Base-by-base conservation (phyloP, 2,113 vertebrate species). In the Mobula birostris region DNA sequence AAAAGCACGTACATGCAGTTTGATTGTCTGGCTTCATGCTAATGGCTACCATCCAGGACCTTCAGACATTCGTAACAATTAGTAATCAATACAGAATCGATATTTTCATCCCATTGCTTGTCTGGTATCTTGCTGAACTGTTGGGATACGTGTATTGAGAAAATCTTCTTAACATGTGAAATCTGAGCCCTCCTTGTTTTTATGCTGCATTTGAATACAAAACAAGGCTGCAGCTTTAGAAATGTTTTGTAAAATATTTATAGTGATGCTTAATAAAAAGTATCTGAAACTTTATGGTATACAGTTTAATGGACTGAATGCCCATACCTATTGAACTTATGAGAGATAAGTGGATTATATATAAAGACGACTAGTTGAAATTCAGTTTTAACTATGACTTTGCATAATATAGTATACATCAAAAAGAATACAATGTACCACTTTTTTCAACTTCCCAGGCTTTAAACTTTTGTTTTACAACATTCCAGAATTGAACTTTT, bases 51-150 rank as follows among this genome's bases (percentile, higher is more conserved):
- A 90, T 66, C 85, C 63, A 40, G 29, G 85, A 5, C 85, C 58
- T 90, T 90, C n/a, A n/a, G 85, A 90, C 61, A 32, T 32, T 19
- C 14, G 61, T 90, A 15, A n/a, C 15, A 66, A 68, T 90, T 90
- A 66, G 85, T 32, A 90, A 90, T 90, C 85, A 90, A 90, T 90
- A 90, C 29, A 90, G 85, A 90, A 90, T 90, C 85, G 29, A 90
- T 90, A 32, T 90, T 90, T 90, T 32, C n/a, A 90, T 90, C 61
- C 77, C 77, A 79, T 17, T 79, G 36, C n/a, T 15, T n/a, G 12
- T 61, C 85, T 68, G 29, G 12, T 90, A 29, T 32, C 85, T 8
- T 68, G 85, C 85, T 90, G 63, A 90, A n/a, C 61, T n/a, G 27
- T 66, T 66, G 61, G 61, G 63, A 17, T 11, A 66, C 58, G 29